Evolutionary conservation across 2,113 vertebrate species (phyloP).

Genomic region (Zeus faber): DNA sequence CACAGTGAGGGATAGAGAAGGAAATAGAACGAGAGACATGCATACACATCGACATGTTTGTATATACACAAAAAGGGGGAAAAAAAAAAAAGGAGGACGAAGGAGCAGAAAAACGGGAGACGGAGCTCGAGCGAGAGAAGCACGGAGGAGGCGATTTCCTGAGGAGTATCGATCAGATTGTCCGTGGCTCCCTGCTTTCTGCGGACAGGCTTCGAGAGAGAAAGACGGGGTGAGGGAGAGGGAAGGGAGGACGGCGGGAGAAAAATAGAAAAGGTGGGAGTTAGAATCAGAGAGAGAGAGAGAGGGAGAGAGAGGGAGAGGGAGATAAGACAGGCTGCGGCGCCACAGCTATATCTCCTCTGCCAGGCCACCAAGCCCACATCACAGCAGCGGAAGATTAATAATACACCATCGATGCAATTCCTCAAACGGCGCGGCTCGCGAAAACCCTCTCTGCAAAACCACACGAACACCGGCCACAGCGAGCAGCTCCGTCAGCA

Average conservation of each 20-base stretch:
- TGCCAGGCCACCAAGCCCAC: constrained; percentile 18
- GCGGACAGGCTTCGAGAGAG: background rate
- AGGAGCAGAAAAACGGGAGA: background rate
- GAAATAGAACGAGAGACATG: background rate
- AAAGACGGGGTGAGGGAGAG: background rate
- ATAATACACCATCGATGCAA: constrained; percentile 60
- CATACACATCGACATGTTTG: too few relatives aligned
- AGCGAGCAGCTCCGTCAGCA: constrained; percentile 53
- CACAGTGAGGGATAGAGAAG: background rate
- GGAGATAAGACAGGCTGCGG: constrained; percentile 11
- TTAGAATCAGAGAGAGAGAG: background rate
- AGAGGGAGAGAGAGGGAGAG: background rate
- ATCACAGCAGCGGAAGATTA: constrained; percentile 46
- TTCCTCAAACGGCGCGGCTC: constrained; percentile 55
- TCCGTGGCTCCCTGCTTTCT: background rate
- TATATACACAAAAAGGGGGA: too few relatives aligned
- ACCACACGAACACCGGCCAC: constrained; percentile 54
- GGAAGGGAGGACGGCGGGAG: background rate
- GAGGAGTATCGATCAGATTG: background rate
- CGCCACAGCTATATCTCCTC: constrained; percentile 34
- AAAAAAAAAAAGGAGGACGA: background rate
- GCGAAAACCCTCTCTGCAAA: constrained; percentile 48
- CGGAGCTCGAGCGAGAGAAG: background rate
- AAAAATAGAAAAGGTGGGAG: background rate
- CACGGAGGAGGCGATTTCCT: background rate